These are phyloP conservation scores for Aphodius sticticus DNA, from an alignment of 2,888 invertebrate genomes.

Conservation along the genomic window DNA sequence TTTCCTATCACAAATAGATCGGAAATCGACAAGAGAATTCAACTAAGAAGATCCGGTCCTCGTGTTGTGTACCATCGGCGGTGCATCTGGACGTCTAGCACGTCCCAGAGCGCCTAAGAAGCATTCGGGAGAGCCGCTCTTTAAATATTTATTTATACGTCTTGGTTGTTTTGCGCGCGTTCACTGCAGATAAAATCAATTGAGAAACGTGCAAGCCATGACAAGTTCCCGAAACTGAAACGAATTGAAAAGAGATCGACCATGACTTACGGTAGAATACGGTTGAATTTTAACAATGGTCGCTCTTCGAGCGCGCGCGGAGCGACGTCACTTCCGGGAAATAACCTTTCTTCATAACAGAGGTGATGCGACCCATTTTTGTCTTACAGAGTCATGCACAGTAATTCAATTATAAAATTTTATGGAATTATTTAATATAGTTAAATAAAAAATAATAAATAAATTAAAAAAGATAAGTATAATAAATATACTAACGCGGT, in stretches of 20 bases:
- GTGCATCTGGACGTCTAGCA: neutral
- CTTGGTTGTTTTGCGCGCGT: neutral
- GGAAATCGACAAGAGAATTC: neutral
- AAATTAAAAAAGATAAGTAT: too few species aligned
- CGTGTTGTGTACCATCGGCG: neutral
- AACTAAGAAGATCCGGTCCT: neutral
- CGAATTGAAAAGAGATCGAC: neutral
- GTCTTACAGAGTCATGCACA: neutral
- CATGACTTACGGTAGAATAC: neutral
- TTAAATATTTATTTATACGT: slow-evolving; percentile 4
- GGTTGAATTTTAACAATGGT: neutral
- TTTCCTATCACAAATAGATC: neutral
- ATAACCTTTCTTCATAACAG: neutral
- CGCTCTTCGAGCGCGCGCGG: neutral
- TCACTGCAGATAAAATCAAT: neutral
- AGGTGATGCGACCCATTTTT: neutral
- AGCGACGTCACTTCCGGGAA: neutral
- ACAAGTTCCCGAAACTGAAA: neutral
- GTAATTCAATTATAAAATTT: too few species aligned
- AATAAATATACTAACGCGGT: too few species aligned
- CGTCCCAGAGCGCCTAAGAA: neutral
- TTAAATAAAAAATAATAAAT: too few species aligned
- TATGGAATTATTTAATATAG: too few species aligned
- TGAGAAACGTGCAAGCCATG: neutral
- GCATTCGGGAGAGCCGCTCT: neutral